These are phyloP conservation scores for Troilus luridus DNA, from an alignment of 2,888 invertebrate genomes.

Conservation along the genomic window DNA sequence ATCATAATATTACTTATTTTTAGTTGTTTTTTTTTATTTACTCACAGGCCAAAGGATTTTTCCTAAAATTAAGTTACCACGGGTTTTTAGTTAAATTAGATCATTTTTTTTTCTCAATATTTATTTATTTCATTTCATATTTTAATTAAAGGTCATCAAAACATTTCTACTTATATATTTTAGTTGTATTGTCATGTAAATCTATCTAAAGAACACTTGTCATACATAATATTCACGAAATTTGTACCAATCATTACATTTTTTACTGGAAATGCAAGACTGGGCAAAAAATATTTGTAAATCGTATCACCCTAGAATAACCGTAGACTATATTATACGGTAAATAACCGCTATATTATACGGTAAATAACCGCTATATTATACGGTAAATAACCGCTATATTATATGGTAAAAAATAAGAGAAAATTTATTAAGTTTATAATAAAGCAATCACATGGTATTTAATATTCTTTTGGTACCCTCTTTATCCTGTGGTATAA, in stretches of 20 bases:
- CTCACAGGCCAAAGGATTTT: slow-evolving; percentile 34
- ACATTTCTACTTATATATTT: neutral
- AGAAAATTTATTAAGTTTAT: slow-evolving; percentile 44
- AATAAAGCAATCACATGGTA: slow-evolving; percentile 41
- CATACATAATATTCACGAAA: neutral
- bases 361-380: neutral
- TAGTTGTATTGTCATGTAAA: too few species aligned
- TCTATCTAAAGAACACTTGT: neutral
- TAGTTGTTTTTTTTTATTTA: slow-evolving; percentile 7
- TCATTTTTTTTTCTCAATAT: slow-evolving; percentile 13
- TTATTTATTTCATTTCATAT: slow-evolving; percentile 33
- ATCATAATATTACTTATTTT: neutral
- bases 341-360: too few species aligned
- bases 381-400: slow-evolving; percentile 2
- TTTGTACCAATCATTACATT: neutral
- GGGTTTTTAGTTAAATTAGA: slow-evolving; percentile 1
- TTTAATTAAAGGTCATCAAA: neutral
- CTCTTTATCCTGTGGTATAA: neutral
- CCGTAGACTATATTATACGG: neutral
- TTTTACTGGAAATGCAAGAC: slow-evolving; percentile 38
- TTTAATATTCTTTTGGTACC: neutral
- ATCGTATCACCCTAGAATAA: neutral
- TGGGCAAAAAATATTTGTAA: slow-evolving; percentile 34
- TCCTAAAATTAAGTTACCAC: slow-evolving; percentile 46
- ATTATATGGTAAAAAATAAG: neutral